Base-by-base conservation (phyloP, 2,113 vertebrate species). In the Perca fluviatilis region DNA sequence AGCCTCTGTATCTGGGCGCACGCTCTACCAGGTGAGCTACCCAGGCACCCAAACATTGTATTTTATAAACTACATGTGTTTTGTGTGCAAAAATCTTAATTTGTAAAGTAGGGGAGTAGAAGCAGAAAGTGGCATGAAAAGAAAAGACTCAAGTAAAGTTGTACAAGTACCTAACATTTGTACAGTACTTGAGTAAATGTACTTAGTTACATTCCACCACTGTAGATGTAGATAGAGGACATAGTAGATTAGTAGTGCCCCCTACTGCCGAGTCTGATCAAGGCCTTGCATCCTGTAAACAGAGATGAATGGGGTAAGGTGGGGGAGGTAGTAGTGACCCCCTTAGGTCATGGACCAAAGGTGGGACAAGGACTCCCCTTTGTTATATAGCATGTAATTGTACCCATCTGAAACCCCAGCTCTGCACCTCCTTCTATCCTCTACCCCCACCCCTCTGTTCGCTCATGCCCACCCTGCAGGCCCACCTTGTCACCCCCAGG, bases 401-500 rank as follows among this genome's bases (percentile, higher is more conserved):
- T 91, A 94, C 90, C 89, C 89, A 92, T 85, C 79, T 89, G 79
- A 89, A 80, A 73, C 51, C 36, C 63, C 80, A 63, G 33, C 40
- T 77, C 46, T 40, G 16, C 72, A 70, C n/a, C 74, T 72, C 73
- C 54, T 68, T 27, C 79, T 71, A 62, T 47, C 6, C 53, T 30
- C 27, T 14, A 23, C 67, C 72, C 77, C 85, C 75, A 23, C 23
- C 27, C 2, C 67, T 78, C 53, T 81, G 84, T 61, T 80, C 84
- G 40, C 79, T 82, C 75, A 84, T 81, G 80, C 89, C 89, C 84
- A 65, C 86, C 57, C 64, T 74, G 40, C 62, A 66, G 81, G 72
- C 86, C 86, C 89, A 91, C 87, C 85, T 81, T 79, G 54, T 92
- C 21, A 85, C 93, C 76, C 88, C 88, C 80, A 27, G 88, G 92